Evolutionary conservation across 2,113 vertebrate genomes (phyloP).

Genomic region (Pteropus alecto): DNA sequence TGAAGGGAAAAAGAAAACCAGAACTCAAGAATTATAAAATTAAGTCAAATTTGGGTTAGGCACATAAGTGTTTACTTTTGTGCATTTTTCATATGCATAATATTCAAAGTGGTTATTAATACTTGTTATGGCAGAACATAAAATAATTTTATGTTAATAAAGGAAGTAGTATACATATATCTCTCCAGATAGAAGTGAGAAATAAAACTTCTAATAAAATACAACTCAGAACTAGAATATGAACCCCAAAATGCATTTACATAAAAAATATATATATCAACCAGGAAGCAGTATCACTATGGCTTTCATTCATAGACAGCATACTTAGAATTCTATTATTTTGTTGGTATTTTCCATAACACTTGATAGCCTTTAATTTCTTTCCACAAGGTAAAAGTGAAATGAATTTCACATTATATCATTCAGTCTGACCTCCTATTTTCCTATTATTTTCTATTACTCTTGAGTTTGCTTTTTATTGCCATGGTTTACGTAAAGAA

Average conservation of each 20-base stretch:
- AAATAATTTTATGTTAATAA: neutral
- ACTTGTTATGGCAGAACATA: neutral
- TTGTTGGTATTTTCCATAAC: neutral
- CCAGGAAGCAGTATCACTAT: neutral
- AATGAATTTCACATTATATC: neutral
- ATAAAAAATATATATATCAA: neutral
- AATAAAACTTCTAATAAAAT: neutral
- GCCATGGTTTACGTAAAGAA: neutral
- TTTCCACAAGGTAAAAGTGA: neutral
- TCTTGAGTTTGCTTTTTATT: slow-evolving; percentile 8
- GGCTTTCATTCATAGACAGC: neutral
- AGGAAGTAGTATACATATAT: neutral
- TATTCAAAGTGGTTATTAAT: neutral
- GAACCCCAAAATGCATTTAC: neutral
- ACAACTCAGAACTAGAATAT: neutral
- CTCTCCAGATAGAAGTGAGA: neutral
- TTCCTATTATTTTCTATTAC: neutral
- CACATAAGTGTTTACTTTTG: neutral
- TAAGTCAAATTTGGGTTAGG: neutral
- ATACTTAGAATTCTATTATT: neutral
- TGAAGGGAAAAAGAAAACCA: neutral
- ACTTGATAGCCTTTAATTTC: neutral
- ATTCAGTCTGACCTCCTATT: neutral
- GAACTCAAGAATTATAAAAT: neutral
- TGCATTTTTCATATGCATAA: neutral